Conservation (phyloP, 2,113 vertebrate species). For the Atherinomorus stipes region DNA sequence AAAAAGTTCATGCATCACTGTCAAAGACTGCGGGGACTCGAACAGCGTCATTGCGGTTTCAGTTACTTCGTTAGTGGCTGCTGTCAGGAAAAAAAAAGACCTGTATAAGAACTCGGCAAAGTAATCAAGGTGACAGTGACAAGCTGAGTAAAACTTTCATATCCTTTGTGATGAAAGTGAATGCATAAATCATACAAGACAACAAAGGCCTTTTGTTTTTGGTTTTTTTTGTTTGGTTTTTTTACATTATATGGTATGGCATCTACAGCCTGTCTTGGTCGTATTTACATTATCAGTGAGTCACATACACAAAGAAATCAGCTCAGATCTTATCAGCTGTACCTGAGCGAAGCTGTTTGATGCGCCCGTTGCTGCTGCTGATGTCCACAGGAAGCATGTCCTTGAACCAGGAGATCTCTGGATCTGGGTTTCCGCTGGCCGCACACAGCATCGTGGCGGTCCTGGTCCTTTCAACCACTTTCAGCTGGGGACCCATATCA, state of each 20-base stretch:
- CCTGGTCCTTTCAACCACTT: conserved; percentile 95
- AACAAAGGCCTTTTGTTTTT: conserved; percentile 49
- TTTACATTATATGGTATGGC: conserved; percentile 20
- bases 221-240: background rate
- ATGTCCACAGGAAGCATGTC: conserved; percentile 98
- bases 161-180: conserved; percentile 54
- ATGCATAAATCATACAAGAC: conserved; percentile 40
- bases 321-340: conserved; percentile 47
- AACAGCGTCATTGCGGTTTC: conserved; percentile 27
- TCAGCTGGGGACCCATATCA: conserved; percentile 98
- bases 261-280: background rate
- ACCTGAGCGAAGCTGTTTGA: conserved; percentile 99
- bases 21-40: conserved; percentile 16
- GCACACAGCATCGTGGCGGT: conserved; percentile 98
- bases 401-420: conserved; percentile 98
- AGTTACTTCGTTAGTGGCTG: conserved; percentile 34
- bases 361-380: conserved; percentile 91
- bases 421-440: conserved; percentile 96
- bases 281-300: conserved; percentile 18
- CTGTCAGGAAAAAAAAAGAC: conserved; percentile 22
- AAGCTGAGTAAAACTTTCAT: conserved; percentile 38
- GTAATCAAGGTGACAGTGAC: conserved; percentile 47
- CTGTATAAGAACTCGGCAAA: conserved; percentile 26
- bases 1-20: conserved; percentile 47
- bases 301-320: conserved; percentile 4